phyloP scores from a whole-genome alignment of 2,888 invertebrate species.

The Dinocampus coccinellae region DNA sequence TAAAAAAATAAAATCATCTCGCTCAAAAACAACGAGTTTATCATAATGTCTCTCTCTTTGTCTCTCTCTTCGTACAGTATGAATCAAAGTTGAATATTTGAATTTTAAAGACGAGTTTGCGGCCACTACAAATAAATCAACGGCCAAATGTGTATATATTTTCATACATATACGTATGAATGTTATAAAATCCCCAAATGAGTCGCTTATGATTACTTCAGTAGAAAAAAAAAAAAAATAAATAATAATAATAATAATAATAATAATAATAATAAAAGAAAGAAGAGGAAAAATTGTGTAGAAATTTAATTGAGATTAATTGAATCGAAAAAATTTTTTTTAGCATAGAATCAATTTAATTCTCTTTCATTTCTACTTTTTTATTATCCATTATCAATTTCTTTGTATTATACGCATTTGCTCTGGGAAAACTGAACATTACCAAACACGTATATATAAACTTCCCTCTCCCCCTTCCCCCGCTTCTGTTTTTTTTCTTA shows the following conservation, averaged over 20 bases:
- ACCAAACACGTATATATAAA: neutral
- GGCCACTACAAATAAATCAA: conserved; percentile 31
- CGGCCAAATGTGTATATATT: neutral
- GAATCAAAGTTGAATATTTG: conserved; percentile 50
- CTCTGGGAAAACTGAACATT: neutral
- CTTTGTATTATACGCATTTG: neutral
- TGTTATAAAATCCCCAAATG: neutral
- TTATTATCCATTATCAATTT: neutral
- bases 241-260: too few species aligned
- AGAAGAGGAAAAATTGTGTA: neutral
- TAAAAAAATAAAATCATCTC: conserved; percentile 37
- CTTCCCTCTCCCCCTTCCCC: neutral
- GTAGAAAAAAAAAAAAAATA: too few species aligned
- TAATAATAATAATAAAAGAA: too few species aligned
- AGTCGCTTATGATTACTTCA: neutral
- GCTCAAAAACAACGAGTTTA: conserved; percentile 54
- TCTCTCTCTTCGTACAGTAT: conserved; percentile 27
- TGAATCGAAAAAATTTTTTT: neutral
- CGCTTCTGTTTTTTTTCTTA: too few species aligned
- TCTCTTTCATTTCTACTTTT: neutral
- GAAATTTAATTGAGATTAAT: conserved; percentile 6
- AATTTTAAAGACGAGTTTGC: conserved; percentile 53
- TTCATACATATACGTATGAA: neutral
- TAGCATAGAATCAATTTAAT: neutral
- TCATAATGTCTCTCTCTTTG: conserved; percentile 56